Evolutionary conservation across 2,888 invertebrate species (phyloP), one percentile per base, ranked within the genome.

Genomic region (Tetrapedia diversipes): DNA sequence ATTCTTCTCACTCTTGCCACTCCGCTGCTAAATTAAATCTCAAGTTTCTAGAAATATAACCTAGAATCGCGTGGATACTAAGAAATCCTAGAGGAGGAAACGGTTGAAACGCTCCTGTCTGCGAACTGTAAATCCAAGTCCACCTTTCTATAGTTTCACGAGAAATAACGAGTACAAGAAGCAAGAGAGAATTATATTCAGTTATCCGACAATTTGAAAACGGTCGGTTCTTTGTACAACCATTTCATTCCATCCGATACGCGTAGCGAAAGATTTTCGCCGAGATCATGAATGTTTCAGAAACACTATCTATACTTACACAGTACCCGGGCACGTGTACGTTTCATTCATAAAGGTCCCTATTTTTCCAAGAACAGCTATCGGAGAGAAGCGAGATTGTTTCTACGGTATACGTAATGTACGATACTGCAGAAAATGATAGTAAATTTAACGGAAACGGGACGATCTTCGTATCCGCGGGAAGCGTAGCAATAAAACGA

Each of bases 221-320:
- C 16, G 27, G 19, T 51, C 57, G 57, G 11, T 51, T 29, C 34
- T 4, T 41, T 24, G 39, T 16, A 0, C n/a, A 41, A 32, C 66
- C 47, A 53, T 32, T 45, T 29, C 32, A 41, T 71, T 27, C 19
- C 8, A 53, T 43, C 27, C 57, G 37, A n/a, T 32, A 37, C 60
- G 53, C 41, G 7, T 22, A 14, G 32, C n/a, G n/a, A 34, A 24
- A 39, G 39, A 61, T 27, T 32, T 43, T 53, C 57, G 7, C 32
- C 19, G n/a, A 34, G 43, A 61, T 64, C 67, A 78, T 75, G 69
- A 80, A 81, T 72, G 47, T 70, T 72, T 59, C 71, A 66, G 32
- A 39, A 60, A 49, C 45, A 14, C 37, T 19, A 45, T 32, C 37
- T 19, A 45, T 32, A 16, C 32, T 37, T 47, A 10, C 34, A 47